Percentiles rank a stretch among this genome's conserved stretches.
Evolutionary conservation across 2,888 invertebrate genomes (phyloP).

Genomic region (Eueremaeus valkanovi): DNA sequence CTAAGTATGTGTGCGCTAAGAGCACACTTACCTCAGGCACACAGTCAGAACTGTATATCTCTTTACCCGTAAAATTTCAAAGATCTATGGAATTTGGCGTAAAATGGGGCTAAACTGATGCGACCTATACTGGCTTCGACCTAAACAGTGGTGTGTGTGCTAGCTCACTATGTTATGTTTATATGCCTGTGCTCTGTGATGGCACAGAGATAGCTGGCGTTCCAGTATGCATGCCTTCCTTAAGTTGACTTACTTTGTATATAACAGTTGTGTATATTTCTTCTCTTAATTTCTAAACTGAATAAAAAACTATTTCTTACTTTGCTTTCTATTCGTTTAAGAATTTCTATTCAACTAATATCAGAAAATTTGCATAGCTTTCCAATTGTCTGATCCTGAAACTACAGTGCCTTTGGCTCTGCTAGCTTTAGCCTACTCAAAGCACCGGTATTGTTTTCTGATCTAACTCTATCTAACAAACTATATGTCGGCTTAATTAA

Average conservation of each 20-base stretch:
- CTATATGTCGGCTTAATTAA: not conserved
- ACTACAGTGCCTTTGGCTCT: not conserved
- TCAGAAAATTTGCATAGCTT: not conserved
- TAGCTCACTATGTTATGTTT: not conserved
- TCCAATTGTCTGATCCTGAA: too few relatives aligned
- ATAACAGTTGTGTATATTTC: slow-evolving; percentile 15
- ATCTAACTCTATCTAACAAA: not conserved
- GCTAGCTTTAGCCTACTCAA: not conserved
- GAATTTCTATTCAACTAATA: not conserved
- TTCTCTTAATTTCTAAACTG: slow-evolving; percentile 11
- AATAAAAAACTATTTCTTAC: not conserved
- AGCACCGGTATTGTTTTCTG: not conserved
- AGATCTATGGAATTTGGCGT: slow-evolving; percentile 22
- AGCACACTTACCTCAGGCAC: slow-evolving; percentile 10
- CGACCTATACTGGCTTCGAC: not conserved
- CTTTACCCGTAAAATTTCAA: slow-evolving; percentile 19
- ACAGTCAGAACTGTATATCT: slow-evolving; percentile 8
- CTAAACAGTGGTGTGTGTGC: not conserved
- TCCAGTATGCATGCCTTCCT: slow-evolving; percentile 19
- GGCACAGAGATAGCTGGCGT: slow-evolving; percentile 12
- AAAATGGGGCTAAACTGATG: slow-evolving; percentile 4
- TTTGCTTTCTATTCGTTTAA: not conserved
- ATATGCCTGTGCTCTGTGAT: not conserved
- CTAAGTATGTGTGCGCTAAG: not conserved
- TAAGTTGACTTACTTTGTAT: slow-evolving; percentile 14